Percentiles rank a stretch among this genome's conserved stretches.
phyloP scores from a whole-genome alignment of 2,888 invertebrate genomes.

The Nasonia oneida region DNA sequence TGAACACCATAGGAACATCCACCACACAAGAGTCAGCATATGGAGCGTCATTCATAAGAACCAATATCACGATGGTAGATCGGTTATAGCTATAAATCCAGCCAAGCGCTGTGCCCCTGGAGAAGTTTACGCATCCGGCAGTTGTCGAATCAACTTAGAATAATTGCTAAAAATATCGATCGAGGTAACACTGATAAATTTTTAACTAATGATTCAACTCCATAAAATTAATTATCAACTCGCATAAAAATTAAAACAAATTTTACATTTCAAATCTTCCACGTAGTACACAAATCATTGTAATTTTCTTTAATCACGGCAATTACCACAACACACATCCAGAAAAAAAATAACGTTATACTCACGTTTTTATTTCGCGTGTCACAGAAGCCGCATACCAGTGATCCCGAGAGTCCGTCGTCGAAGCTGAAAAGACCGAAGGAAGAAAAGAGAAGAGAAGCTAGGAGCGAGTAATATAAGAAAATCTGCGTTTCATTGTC shows the following conservation, averaged over 20 bases:
- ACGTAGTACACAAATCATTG: background rate
- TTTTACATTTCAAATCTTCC: background rate
- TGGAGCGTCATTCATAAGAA: no score
- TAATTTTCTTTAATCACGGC: background rate
- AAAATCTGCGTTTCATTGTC: constrained; percentile 67
- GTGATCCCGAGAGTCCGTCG: constrained; percentile 67
- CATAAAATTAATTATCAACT: no score
- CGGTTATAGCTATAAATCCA: no score
- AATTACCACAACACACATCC: no score
- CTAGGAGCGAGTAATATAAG: constrained; percentile 53
- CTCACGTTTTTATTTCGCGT: no score
- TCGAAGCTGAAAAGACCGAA: constrained; percentile 63
- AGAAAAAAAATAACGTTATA: no score
- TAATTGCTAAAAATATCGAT: background rate
- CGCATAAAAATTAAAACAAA: no score
- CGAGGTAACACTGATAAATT: background rate
- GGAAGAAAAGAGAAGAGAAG: constrained; percentile 42
- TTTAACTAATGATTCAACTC: background rate
- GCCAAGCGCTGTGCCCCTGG: background rate
- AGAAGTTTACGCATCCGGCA: background rate
- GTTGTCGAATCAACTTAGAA: background rate
- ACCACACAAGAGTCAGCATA: no score
- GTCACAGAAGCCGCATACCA: constrained; percentile 65
- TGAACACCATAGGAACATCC: no score
- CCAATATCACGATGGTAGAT: no score